Evolutionary conservation across 1,140 invertebrate genomes (phyloP), one percentile per base, ranked within the genome.

Genomic region (Halotydeus destructor): DNA sequence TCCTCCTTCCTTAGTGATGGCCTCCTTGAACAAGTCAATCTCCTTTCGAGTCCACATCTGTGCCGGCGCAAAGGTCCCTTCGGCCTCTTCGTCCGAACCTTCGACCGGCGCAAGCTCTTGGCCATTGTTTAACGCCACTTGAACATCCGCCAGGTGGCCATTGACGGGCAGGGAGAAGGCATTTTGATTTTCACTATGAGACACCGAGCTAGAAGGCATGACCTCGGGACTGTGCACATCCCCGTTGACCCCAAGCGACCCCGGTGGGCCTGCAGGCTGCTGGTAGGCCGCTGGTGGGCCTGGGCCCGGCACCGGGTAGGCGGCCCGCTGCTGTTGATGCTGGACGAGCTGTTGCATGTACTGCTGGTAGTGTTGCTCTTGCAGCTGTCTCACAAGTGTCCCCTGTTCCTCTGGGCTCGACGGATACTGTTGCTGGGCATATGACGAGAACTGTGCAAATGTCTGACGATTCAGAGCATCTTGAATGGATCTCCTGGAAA

Each of bases 311-410:
- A n/a, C n/a, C n/a, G n/a, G n/a, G n/a, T n/a, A n/a, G n/a, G n/a
- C n/a, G n/a, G n/a, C n/a, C n/a, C 21, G 14, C 16, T 16, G 8
- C 26, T 41, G 19, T 14, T 8, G 19, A 24, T 45, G 40, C 41
- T 38, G 28, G 6, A 37, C 21, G 8, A 51, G 44, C 44, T 53
- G 53, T 54, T 91, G 79, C 74, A 96, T 89, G 56, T 96, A 97
- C 55, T 94, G 86, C 55, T 93, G 83, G 57, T 93, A 97, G 62
- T 97, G 89, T 53, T 96, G 84, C 50, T 93, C 86, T 63, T 96
- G 89, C 28, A 97, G 59, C 55, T 94, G 88, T 34, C 74, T 67
- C 38, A 97, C 84, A 14, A 96, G 63, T 37, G 85, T 71, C 2
- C 78, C 83, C 70, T 96, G 91, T 66, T 93, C 80, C 51, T 91